Evolutionary conservation across 2,113 vertebrate genomes (phyloP).

Genomic region (Hyla sarda): DNA sequence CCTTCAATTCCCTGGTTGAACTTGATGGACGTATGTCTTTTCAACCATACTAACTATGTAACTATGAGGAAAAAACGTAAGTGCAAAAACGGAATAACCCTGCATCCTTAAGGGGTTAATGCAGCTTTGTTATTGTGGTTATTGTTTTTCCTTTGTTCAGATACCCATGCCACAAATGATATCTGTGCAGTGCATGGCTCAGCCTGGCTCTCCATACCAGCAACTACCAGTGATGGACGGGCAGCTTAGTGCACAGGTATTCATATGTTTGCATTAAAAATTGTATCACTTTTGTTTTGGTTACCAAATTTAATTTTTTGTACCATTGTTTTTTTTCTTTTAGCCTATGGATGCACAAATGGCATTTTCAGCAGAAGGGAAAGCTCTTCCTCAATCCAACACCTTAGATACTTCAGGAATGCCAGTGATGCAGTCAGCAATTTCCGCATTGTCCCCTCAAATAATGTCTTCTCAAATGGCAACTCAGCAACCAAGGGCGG

Average conservation of each 20-base stretch:
- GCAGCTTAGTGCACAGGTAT: constrained; percentile 78
- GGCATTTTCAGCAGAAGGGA: constrained; percentile 71
- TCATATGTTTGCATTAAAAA: background rate
- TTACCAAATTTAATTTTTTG: background rate
- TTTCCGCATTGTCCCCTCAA: constrained; percentile 60
- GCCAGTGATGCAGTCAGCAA: constrained; percentile 64
- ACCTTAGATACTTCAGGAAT: constrained; percentile 57
- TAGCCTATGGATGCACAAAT: constrained; percentile 68
- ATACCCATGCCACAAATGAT: constrained; percentile 69
- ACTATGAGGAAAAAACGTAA: too few relatives aligned
- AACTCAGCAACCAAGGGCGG: constrained; percentile 47
- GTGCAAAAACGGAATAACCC: too few relatives aligned
- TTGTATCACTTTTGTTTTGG: background rate
- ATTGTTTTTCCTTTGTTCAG: constrained; percentile 58
- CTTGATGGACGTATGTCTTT: too few relatives aligned
- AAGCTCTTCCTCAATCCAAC: constrained; percentile 62
- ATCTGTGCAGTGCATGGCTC: constrained; percentile 72
- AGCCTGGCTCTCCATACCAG: constrained; percentile 71
- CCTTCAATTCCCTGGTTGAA: too few relatives aligned
- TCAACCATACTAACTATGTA: too few relatives aligned
- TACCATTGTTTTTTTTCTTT: constrained; percentile 31
- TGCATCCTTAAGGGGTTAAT: too few relatives aligned
- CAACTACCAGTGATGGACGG: constrained; percentile 75
- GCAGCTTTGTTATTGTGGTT: too few relatives aligned
- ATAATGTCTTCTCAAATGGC: constrained; percentile 56